Evolutionary conservation across 2,797 vertebrate genomes (phyloP), one percentile per base, ranked within the genome.

Genomic region (Cossypha polioptera): DNA sequence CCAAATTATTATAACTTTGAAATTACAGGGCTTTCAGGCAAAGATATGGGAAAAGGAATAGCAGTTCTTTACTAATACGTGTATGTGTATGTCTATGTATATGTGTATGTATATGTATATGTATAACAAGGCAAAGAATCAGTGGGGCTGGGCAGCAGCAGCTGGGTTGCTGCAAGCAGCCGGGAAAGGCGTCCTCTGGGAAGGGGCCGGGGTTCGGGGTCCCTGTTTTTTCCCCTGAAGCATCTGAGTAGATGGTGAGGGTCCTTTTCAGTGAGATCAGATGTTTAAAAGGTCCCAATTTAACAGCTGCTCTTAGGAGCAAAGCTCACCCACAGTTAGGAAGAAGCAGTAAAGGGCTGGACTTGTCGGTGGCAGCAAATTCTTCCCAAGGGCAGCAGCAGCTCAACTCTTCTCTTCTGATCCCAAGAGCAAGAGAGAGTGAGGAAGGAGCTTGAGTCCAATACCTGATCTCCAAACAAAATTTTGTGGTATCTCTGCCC

Each of bases 171-270:
- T 0, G 0, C 22, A 47, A n/a, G 9, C 76, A 48, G 18, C 15
- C 0, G 0, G 24, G 10, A 19, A 19, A 67, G 1, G 0, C 1
- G 0, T 12, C 10, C 31, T 19, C 7, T 20, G n/a, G 8, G 10
- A 61, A 38, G 11, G n/a, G n/a, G n/a, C n/a, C n/a, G n/a, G n/a
- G 18, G 10, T 38, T 13, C 51, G 0, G 14, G 16, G 12, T 33
- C 12, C n/a, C n/a, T n/a, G n/a, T 7, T 50, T 58, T 57, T 24
- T 11, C 16, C 35, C 13, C 19, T 11, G 18, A 33, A 36, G 14
- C 15, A 18, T 14, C 20, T 24, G 9, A 58, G 11, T 51, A 76
- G 36, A 33, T 42, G 24, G 7, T 31, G 77, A 35, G 10, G 31
- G 31, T 35, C 31, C 19, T 25, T 68, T 29, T 13, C 20, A 21